phyloP scores from a whole-genome alignment of 1,140 invertebrate genomes.

The Dendroctonus valens region DNA sequence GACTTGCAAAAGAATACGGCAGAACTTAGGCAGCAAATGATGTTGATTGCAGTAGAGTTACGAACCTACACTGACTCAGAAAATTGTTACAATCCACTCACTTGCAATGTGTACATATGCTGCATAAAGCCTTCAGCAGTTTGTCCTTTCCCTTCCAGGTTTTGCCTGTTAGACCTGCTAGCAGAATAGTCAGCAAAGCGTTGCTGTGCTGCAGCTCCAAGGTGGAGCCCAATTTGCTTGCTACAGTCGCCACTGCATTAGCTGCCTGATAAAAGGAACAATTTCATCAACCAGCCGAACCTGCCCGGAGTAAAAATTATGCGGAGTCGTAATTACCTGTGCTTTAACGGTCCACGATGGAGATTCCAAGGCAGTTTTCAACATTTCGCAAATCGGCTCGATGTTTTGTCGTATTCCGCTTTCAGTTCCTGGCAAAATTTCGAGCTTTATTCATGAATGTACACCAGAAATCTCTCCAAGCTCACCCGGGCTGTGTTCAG shows the following conservation, averaged over 20 bases:
- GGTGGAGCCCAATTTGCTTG: conserved; percentile 67
- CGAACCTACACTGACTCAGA: neutral
- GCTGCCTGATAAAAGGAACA: conserved; percentile 59
- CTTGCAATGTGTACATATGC: conserved; percentile 69
- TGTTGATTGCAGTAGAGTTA: no score
- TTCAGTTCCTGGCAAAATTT: conserved; percentile 57
- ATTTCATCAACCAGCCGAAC: no score
- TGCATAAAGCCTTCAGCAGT: conserved; percentile 72
- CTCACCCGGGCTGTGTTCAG: conserved; percentile 75
- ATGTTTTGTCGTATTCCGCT: conserved; percentile 76
- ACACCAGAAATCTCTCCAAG: neutral
- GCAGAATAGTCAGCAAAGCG: conserved; percentile 65
- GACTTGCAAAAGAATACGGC: no score
- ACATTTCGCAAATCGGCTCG: conserved; percentile 67
- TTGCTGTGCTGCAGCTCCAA: conserved; percentile 67
- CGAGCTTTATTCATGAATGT: neutral
- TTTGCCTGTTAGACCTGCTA: conserved; percentile 73
- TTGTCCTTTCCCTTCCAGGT: conserved; percentile 88
- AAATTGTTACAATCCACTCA: conserved; percentile 47
- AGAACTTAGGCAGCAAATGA: no score
- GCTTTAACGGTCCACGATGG: conserved; percentile 85
- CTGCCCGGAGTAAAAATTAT: conserved; percentile 1
- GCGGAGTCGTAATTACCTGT: conserved; percentile 54
- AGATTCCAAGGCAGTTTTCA: conserved; percentile 71
- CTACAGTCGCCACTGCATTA: conserved; percentile 75